Base-by-base conservation (phyloP, 2,113 vertebrate species). In the Phodopus roborovskii region DNA sequence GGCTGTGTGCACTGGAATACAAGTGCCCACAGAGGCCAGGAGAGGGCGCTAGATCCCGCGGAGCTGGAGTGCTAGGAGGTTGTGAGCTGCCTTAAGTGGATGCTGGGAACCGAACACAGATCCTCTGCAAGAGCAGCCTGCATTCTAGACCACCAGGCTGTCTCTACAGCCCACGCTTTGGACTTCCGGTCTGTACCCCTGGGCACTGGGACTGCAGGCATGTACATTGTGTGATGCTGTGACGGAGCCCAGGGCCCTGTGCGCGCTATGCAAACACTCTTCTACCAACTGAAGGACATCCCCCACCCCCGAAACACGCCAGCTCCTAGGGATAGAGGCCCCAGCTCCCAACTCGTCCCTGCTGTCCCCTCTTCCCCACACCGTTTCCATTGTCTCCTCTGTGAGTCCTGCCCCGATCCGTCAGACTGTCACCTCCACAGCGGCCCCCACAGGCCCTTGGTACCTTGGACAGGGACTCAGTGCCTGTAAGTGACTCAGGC, bases 361-460 rank as follows among this genome's bases (percentile, higher is more conserved):
- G 36, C 73, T 53, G 28, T 10, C 79, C 87, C 36, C 42, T 92
- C 26, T 83, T 8, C 20, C 56, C 7, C 0, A 4, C 4, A 13
- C 36, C 15, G 36, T 5, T 73, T 6, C 19, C 84, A 24, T 20
- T n/a, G 5, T 9, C 26, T 50, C 64, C 78, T 88, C 3, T 6
- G 33, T 11, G 68, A 92, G 13, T 30, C 84, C 66, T 79, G 5
- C 30, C 58, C 48, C 42, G 60, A 82, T 3, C 36, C 22, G 4
- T 0, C 5, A 12, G 74, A n/a, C 74, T 10, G 24, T 42, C 26
- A 68, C 28, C 36, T 68, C 56, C 20, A 7, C 0, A 3, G 1
- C 36, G 26, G 68, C 71, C 17, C 1, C 8, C 16, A 36, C 64
- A 77, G 64, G 28, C 19, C 62, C 26, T 16, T 17, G 42, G 73